Evolutionary conservation across 1,140 invertebrate genomes (phyloP), one percentile per base, ranked within the genome.

Genomic region (Lordiphosa mommai): DNA sequence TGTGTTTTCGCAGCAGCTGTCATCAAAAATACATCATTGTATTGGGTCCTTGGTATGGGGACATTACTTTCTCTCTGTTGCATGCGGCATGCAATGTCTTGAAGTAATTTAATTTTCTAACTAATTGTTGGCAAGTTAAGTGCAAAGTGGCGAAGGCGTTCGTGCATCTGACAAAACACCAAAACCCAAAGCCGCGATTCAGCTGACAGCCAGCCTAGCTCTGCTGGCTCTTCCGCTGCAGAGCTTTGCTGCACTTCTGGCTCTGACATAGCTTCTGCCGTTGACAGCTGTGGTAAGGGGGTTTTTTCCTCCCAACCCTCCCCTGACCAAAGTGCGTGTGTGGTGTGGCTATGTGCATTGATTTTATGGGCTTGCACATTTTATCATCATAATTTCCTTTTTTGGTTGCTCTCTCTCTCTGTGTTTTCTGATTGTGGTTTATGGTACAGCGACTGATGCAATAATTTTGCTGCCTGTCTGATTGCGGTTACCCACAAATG

Each of bases 21-120:
- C 69, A 84, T 82, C 72, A 80, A 80, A 82, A 80, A 74, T 82
- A 67, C 77, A 72, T 82, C 58, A 66, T 51, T 48, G 65, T 33
- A 56, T 50, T 47, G 23, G 23, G 23, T 27, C 2, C 17, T 20
- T 20, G 17, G 17, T 20, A 4, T 12, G n/a, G 10, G 0, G 0
- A 2, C 17, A 17, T 8, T 8, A 44, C 48, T 48, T 37, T 32
- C 34, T 49, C 30, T 20, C 32, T 20, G 20, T 67, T 64, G 72
- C 73, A 79, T 80, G 73, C 65, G 56, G 64, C 73, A 79, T 79
- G 73, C 73, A 57, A 79, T 34, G 50, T 52, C 51, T 50, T 61
- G 23, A 50, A 33, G 29, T 50, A 70, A 84, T 84, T 84, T 76
- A 40, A 84, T 76, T 82, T 84, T 84, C 61, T 63, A 74, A 58